Evolutionary conservation across 2,797 vertebrate species (phyloP), one percentile per base, ranked within the genome.

Genomic region (Hydrocynus forskahlii): DNA sequence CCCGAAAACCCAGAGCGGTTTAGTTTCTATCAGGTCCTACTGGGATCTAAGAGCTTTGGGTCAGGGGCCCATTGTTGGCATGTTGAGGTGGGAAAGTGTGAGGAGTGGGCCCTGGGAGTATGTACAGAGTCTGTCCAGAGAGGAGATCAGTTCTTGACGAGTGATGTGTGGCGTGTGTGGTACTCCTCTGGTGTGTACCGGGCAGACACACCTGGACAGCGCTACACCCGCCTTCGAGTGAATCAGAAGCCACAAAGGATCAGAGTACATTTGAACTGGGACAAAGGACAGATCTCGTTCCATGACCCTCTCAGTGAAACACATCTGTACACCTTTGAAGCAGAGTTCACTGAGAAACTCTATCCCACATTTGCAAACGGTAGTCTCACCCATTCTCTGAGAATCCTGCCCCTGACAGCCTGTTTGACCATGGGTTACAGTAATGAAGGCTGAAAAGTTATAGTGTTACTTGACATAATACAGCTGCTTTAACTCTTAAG

Each of bases 1-100:
- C 89, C 91, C 1, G 89, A 90, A 25, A 87, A 84, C 35, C 90
- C 94, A 7, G 90, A 94, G 85, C 86, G 91, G 43, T 93, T 95
- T 80, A 89, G 91, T 17, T 90, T 90, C 45, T 90, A 88, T 62
- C 89, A 92, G 76, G 88, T 91, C 23, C 86, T 94, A 40, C 88
- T 95, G 81, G 91, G 86, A 0, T 87, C 90, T 48, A 85, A 92
- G 38, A 91, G 90, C 38, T 94, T 94, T 62, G 88, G 87, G 6
- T 86, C 92, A 13, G 93, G 94, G 72, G 86, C 83, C 50, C 92
- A 35, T 16, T 62, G 12, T 25, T 62, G 59, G 57, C n/a, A 60
- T 23, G 57, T 60, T 23, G 57, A 60, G 2, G 57, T 60, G 0
- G 57, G 57, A 23, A 60, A 23, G 21, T 60, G 57, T 60, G 57